Conservation (phyloP, 2,113 vertebrate genomes). For the Phylloscopus trochilus region DNA sequence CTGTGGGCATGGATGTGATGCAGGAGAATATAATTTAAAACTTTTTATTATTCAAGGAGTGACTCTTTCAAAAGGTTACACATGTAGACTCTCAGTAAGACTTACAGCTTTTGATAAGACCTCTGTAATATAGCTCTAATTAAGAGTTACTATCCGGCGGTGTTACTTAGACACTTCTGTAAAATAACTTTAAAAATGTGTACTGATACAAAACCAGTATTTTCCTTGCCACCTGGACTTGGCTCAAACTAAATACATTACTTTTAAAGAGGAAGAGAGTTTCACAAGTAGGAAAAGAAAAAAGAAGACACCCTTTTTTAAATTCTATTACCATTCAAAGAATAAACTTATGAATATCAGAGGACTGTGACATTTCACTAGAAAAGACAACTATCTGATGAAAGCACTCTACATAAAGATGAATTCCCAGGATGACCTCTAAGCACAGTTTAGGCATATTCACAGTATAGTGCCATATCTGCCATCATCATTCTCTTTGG, state of each 20-base stretch:
- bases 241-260: background rate
- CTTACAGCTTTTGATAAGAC: background rate
- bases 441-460: background rate
- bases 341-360: background rate
- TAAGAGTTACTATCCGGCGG: background rate
- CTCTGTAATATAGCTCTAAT: background rate
- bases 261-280: background rate
- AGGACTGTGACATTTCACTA: background rate
- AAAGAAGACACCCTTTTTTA: background rate
- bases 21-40: background rate
- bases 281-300: background rate
- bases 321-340: background rate
- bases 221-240: background rate
- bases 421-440: background rate
- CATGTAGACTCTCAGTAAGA: background rate
- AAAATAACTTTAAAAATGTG: background rate
- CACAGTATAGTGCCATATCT: background rate
- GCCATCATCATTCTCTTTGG: background rate
- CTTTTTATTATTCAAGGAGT: background rate
- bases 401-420: background rate
- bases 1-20: background rate
- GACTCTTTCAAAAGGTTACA: background rate
- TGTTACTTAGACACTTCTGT: background rate
- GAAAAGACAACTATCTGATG: background rate
- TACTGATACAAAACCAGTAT: background rate